Base-by-base conservation (phyloP, 2,888 invertebrate genomes). In the Cataglyphis albicans region DNA sequence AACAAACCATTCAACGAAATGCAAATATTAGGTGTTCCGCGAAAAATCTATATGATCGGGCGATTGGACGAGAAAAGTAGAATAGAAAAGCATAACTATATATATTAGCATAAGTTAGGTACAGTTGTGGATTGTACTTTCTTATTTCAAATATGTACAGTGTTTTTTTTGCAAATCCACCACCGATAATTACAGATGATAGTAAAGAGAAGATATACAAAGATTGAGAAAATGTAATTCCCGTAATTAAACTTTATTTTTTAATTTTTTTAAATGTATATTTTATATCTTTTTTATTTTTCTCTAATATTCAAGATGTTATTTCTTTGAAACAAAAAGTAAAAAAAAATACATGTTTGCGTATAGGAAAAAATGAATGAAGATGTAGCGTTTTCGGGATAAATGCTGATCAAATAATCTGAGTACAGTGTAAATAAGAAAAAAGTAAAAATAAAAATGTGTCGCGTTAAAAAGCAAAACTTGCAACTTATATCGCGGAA, bases 1-100 rank as follows among this genome's bases (percentile, higher is more conserved):
- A 95, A 95, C 92, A 94, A 92, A 93, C 87, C 88, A 87, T 89
- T 87, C 70, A 90, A 90, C 84, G 90, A 90, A 80, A 80, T 89
- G 84, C 88, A 90, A 80, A 81, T 84, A 90, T 90, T 90, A 90
- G 84, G 67, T 75, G 68, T 21, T 32, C 72, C 78, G 78, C 78
- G 78, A 72, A 72, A 72, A 72, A 35, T 18, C 7, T 76, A 55
- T 35, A 0, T 10, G 57, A 25, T 15, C 1, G 29, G 48, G 25
- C n/a, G 12, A 38, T 73, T 68, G 81, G 59, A 15, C 73, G 80
- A 67, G 32, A 80, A 57, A 80, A 59, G 35, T 18, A 15, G 55
- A 29, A 35, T 41, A 52, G 73, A n/a, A 67, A 75, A 44, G 65
- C 21, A 38, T 44, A 65, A 25, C 48, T n/a, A n/a, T n/a, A n/a